A percentile compares a stretch with the other conserved stretches of the same genome.
Evolutionary conservation across 2,113 vertebrate species (phyloP).

Genomic region (Bubo bubo): DNA sequence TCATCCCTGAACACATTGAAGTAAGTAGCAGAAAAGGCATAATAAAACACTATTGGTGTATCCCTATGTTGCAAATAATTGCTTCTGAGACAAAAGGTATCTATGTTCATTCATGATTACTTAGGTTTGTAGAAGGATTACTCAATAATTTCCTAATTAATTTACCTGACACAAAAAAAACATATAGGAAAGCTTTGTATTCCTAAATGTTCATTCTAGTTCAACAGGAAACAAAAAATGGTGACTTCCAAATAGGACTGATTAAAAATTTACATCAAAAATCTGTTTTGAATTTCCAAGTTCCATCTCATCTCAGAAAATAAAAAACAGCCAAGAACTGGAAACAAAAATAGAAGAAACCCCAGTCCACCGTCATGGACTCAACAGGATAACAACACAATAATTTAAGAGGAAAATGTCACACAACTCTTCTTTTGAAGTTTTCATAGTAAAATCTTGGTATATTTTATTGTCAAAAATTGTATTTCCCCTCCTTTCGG

Average conservation of each 20-base stretch:
- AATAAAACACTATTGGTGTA: neutral
- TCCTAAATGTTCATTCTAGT: neutral
- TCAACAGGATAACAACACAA: neutral
- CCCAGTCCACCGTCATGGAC: neutral
- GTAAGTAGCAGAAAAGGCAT: neutral
- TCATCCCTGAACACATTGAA: accelerated
- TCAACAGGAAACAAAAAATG: neutral
- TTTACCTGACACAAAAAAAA: neutral
- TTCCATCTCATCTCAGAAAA: neutral
- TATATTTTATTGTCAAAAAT: neutral
- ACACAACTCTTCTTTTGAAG: neutral
- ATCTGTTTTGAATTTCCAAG: neutral
- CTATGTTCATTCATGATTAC: neutral
- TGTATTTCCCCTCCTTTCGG: neutral
- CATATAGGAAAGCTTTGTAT: neutral
- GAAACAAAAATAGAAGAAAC: neutral
- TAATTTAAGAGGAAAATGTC: neutral
- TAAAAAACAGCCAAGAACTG: neutral
- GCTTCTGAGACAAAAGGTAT: neutral
- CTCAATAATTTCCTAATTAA: neutral
- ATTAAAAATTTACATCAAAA: neutral
- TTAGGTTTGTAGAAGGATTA: neutral
- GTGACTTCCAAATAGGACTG: neutral
- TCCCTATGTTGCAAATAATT: neutral
- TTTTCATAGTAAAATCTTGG: neutral